Conservation (phyloP, 2,113 vertebrate species). For the Macrotus californicus region DNA sequence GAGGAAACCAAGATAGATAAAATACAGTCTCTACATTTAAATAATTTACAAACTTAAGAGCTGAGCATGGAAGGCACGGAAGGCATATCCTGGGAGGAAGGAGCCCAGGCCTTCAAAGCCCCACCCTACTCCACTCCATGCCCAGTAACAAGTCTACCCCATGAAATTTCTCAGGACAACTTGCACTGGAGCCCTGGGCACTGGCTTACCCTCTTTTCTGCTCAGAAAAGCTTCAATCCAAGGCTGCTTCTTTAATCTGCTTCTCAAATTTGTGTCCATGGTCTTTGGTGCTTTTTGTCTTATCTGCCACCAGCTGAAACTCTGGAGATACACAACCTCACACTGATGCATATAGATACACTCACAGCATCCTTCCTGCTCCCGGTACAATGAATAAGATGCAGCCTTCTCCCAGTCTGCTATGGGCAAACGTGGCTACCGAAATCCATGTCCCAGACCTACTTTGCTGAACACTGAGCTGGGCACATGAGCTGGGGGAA, state of each 20-base stretch:
- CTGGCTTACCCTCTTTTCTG: no score
- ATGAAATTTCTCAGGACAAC: not conserved
- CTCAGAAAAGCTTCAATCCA: not conserved
- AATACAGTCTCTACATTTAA: not conserved
- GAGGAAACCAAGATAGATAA: constrained; percentile 21
- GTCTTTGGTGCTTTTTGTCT: not conserved
- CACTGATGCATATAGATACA: not conserved
- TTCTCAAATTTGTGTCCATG: not conserved
- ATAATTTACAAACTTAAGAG: not conserved
- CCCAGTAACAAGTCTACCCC: not conserved
- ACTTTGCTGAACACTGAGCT: not conserved
- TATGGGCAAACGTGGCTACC: not conserved
- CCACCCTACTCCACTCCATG: rapidly evolving
- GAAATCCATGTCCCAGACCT: not conserved
- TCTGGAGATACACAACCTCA: not conserved
- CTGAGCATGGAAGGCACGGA: not conserved
- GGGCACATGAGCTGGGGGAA: not conserved
- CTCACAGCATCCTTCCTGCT: not conserved
- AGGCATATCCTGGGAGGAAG: not conserved
- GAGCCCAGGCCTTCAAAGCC: not conserved
- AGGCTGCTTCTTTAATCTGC: not conserved
- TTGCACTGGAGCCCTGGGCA: not conserved
- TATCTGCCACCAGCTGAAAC: not conserved
- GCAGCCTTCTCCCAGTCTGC: not conserved
- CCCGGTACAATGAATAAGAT: not conserved